Evolutionary conservation across 2,888 invertebrate genomes (phyloP).

Genomic region (Nesidiocoris tenuis): DNA sequence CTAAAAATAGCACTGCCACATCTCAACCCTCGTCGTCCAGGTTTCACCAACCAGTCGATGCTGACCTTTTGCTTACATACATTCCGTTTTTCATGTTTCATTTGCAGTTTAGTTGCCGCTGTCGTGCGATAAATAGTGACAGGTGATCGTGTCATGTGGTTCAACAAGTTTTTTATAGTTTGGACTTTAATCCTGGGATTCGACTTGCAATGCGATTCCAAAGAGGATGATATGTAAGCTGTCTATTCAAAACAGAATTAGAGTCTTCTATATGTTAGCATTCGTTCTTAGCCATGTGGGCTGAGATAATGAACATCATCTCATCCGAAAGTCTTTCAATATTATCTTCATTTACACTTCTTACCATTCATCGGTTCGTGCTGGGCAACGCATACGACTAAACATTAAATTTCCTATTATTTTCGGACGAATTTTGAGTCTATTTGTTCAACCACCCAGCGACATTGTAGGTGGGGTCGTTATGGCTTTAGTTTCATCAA

Average conservation of each 20-base stretch:
- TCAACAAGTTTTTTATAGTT: conserved; percentile 6
- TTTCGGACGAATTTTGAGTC: too few relatives aligned
- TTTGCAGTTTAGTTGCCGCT: neutral
- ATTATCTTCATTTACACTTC: too few relatives aligned
- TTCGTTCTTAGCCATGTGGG: too few relatives aligned
- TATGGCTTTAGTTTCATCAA: too few relatives aligned
- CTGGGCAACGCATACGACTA: neutral
- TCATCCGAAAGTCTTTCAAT: too few relatives aligned
- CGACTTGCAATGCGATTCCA: conserved; percentile 15
- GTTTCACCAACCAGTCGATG: neutral
- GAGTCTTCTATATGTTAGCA: too few relatives aligned
- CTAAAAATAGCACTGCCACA: neutral
- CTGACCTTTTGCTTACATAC: neutral
- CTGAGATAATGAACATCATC: too few relatives aligned
- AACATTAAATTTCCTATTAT: neutral
- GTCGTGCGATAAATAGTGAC: neutral
- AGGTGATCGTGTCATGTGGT: conserved; percentile 11
- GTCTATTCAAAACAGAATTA: too few relatives aligned
- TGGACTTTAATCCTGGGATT: conserved; percentile 4
- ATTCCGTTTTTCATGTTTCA: neutral
- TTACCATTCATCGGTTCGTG: too few relatives aligned
- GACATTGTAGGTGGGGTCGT: too few relatives aligned
- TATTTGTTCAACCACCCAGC: too few relatives aligned
- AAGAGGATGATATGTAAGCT: conserved; percentile 38
- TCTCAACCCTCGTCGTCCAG: neutral